A percentile compares a stretch with the other conserved stretches of the same genome.
These are phyloP conservation scores for Drosophila melanogaster DNA, from an alignment of 1,140 invertebrate species.

Conservation along the genomic window Release_6_plus_ISO1_MT NT_033777.3:9653001-9653500, in stretches of 20 bases:
- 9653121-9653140: not conserved
- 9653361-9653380: slow-evolving; percentile 23
- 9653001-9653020: slow-evolving; percentile 10
- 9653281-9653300: not conserved
- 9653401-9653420: slow-evolving; percentile 65
- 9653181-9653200: not conserved
- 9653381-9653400: slow-evolving; percentile 52
- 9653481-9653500: slow-evolving; percentile 49
- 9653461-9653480: slow-evolving; percentile 20
- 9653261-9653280: too few species aligned
- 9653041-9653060: slow-evolving; percentile 34
- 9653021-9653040: slow-evolving; percentile 22
- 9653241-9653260: not conserved
- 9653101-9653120: not conserved
- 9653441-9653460: slow-evolving; percentile 54
- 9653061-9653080: not conserved
- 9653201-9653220: not conserved
- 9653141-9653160: not conserved
- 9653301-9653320: not conserved
- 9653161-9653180: not conserved
- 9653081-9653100: not conserved
- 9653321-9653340: not conserved
- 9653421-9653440: slow-evolving; percentile 24
- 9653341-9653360: slow-evolving; percentile 2
- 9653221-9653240: not conserved